phyloP scores from a whole-genome alignment of 35 echinoderm and acorn worm genomes.

The Apostichopus japonicus region DNA sequence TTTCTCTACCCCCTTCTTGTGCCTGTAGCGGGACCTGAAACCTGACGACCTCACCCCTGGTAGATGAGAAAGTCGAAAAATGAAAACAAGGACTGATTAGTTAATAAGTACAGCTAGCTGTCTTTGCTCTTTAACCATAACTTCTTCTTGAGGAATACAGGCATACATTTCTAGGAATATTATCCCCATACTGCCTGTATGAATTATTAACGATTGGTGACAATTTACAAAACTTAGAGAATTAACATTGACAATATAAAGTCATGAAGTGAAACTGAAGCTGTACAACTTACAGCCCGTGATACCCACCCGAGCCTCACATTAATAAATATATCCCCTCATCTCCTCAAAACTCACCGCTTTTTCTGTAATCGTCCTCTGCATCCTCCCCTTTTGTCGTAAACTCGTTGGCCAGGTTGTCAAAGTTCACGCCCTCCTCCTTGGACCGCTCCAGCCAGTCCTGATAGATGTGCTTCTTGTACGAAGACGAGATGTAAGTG shows the following conservation, averaged over 20 bases:
- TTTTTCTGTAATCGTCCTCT: not conserved
- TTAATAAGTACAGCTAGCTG: no score
- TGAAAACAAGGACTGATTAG: no score
- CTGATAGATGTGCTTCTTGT: slow-evolving; percentile 92
- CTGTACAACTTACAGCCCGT: no score
- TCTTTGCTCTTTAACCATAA: no score
- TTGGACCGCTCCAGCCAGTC: slow-evolving; percentile 41
- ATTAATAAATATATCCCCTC: not conserved
- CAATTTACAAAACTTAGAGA: no score
- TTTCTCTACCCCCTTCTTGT: slow-evolving; percentile 36
- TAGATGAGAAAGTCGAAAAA: not conserved
- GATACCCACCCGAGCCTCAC: not conserved
- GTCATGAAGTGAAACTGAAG: no score
- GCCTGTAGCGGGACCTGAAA: slow-evolving; percentile 27
- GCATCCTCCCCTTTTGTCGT: not conserved
- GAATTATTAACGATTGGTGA: no score
- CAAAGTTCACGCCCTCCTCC: slow-evolving; percentile 37
- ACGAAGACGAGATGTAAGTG: slow-evolving; percentile 81
- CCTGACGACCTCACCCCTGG: slow-evolving; percentile 51
- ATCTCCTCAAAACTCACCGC: not conserved
- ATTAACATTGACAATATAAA: no score
- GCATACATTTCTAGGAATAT: no score
- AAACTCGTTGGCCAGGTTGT: not conserved
- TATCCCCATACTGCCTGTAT: no score
- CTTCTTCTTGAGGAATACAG: no score